Percentiles rank a stretch among this genome's conserved stretches.
These are phyloP conservation scores for Parauchenoglanis punctatus DNA, from an alignment of 2,797 vertebrate genomes.

Conservation along the genomic window DNA sequence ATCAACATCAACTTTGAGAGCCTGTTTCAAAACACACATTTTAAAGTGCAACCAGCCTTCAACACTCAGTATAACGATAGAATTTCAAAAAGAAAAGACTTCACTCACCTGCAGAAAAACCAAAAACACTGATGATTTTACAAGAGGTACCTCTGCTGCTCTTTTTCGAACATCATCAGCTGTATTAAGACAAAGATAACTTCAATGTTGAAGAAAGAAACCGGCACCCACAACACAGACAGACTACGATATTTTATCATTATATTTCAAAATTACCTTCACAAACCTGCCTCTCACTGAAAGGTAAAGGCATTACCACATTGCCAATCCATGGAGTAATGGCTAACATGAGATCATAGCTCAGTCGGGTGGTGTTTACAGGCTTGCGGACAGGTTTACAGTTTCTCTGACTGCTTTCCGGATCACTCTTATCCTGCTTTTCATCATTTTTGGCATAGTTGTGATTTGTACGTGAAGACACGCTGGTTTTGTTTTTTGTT, in stretches of 20 bases:
- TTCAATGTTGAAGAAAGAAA: conserved; percentile 11
- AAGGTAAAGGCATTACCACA: conserved; percentile 63
- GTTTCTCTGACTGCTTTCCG: neutral
- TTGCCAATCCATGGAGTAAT: conserved; percentile 86
- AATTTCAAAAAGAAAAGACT: neutral
- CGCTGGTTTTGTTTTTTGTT: neutral
- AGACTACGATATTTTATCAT: neutral
- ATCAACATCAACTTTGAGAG: conserved; percentile 77
- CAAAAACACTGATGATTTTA: conserved; percentile 78
- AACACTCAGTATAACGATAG: neutral
- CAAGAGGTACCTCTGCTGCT: conserved; percentile 54
- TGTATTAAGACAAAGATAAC: conserved; percentile 25
- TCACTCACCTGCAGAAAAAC: conserved; percentile 80
- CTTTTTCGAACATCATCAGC: conserved; percentile 68
- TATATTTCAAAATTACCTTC: conserved; percentile 64
- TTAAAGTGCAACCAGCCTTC: neutral
- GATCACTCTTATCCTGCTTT: neutral
- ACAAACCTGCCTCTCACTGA: conserved; percentile 31
- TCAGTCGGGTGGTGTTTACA: conserved; percentile 30
- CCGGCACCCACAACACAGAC: neutral
- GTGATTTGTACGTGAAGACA: neutral
- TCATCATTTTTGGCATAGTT: neutral
- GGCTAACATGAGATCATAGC: conserved; percentile 73
- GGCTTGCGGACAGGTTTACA: neutral
- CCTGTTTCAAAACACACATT: conserved; percentile 63